Evolutionary conservation across 2,888 invertebrate species (phyloP), one percentile per base, ranked within the genome.

Genomic region (Metopia argyrocephala): DNA sequence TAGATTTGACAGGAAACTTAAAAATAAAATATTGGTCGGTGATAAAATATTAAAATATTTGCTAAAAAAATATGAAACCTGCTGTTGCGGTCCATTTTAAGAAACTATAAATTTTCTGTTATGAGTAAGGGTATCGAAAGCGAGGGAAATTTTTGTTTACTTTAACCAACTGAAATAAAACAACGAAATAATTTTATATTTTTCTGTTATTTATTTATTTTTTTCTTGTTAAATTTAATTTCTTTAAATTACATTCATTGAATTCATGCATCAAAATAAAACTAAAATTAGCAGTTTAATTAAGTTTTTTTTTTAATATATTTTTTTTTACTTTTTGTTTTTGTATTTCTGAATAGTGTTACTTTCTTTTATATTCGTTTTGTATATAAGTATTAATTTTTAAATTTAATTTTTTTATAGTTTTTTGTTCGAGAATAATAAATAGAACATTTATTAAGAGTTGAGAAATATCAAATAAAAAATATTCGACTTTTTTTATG

Each of bases 201-300:
- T 64, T 68, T 54, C 62, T 76, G 31, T 62, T 48, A 66, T 61
- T 68, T 57, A 27, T 7, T 45, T 38, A 38, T 68, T 76, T 56
- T 56, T 56, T 65, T 50, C 65, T 45, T 31, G 68, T 68, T n/a
- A n/a, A n/a, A n/a, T n/a, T n/a, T n/a, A n/a, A n/a, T 64, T 38
- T 27, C 12, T 59, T 68, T 75, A 71, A 46, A 76, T 79, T 79
- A 82, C 75, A 79, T 79, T 82, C 73, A 82, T 68, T 76, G 76
- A 79, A 73, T 79, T 82, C 79, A 79, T 82, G 78, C 79, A 38
- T 79, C 76, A 64, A 76, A 48, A 79, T 82, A 50, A 79, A 82
- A 79, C 64, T 78, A 66, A 74, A 78, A 69, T 76, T 76, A 73
- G 78, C 71, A 70, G 71, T 59, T 52, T 59, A 71, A 59, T 78